Percentiles rank a stretch among this genome's conserved stretches.
Evolutionary conservation across 2,113 vertebrate genomes (phyloP).

Genomic region (Campylomormyrus tamandua): DNA sequence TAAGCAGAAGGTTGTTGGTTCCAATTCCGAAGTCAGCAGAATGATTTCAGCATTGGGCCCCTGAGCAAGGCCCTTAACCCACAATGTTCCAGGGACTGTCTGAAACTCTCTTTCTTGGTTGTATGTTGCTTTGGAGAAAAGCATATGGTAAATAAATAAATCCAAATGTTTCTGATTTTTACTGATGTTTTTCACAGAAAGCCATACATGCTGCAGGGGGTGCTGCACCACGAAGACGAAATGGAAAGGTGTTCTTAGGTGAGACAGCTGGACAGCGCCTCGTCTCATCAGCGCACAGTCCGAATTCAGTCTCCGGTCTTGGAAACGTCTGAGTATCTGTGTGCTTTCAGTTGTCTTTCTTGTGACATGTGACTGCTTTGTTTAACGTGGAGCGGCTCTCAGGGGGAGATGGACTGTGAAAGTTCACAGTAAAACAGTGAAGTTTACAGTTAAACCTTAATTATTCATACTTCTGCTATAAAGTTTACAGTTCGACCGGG

Average conservation of each 20-base stretch:
- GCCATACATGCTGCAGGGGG: constrained; percentile 87
- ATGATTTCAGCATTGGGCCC: neutral
- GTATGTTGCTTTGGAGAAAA: neutral
- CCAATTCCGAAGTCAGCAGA: neutral
- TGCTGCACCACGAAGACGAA: constrained; percentile 78
- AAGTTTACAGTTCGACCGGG: neutral
- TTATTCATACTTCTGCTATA: neutral
- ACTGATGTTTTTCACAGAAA: constrained; percentile 67
- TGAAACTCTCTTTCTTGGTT: neutral
- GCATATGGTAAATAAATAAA: neutral
- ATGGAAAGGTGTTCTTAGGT: constrained; percentile 92
- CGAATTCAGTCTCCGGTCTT: neutral
- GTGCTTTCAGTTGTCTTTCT: neutral
- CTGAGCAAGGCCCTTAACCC: neutral
- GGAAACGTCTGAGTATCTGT: neutral
- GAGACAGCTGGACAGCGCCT: constrained; percentile 7
- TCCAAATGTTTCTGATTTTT: neutral
- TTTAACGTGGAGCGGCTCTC: neutral
- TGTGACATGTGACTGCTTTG: neutral
- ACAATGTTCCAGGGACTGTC: neutral
- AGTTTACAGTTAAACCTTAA: neutral
- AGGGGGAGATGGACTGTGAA: neutral
- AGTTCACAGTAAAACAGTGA: neutral
- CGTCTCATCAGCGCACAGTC: neutral
- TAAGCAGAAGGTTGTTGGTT: neutral